Evolutionary conservation across 2,888 invertebrate species (phyloP).

Genomic region (Argyresthia albistria): DNA sequence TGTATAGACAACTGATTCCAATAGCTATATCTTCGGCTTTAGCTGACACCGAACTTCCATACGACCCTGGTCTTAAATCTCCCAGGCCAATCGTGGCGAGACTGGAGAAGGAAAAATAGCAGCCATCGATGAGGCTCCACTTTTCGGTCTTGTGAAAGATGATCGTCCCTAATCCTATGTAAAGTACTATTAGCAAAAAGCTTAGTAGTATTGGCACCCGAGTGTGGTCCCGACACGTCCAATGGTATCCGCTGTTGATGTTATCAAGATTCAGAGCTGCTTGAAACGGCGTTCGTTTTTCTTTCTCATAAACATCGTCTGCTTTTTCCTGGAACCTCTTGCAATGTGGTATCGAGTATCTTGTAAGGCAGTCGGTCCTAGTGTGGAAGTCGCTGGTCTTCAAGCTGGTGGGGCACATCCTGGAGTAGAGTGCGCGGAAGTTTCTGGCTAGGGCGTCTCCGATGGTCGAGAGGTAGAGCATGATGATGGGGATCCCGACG

Average conservation of each 20-base stretch:
- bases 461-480: slow-evolving; percentile 89
- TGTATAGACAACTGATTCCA: slow-evolving; percentile 85
- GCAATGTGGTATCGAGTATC: slow-evolving; percentile 21
- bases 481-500: slow-evolving; percentile 89
- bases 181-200: slow-evolving; percentile 86
- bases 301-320: slow-evolving; percentile 18
- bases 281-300: slow-evolving; percentile 49
- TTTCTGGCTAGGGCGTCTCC: slow-evolving; percentile 88
- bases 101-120: slow-evolving; percentile 85
- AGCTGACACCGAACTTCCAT: slow-evolving; percentile 54
- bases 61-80: slow-evolving; percentile 79
- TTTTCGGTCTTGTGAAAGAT: slow-evolving; percentile 92
- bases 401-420: slow-evolving; percentile 45
- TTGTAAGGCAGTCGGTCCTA: slow-evolving; percentile 12
- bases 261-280: slow-evolving; percentile 55
- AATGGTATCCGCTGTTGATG: slow-evolving; percentile 45
- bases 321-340: slow-evolving; percentile 25
- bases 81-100: slow-evolving; percentile 89
- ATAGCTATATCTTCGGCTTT: slow-evolving; percentile 77
- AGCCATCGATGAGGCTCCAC: slow-evolving; percentile 92
- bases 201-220: slow-evolving; percentile 92
- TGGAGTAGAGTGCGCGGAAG: slow-evolving; percentile 80
- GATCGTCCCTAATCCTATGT: slow-evolving; percentile 90
- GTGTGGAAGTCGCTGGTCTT: slow-evolving; percentile 26
- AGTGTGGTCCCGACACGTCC: slow-evolving; percentile 71